Conservation (phyloP, 2,113 vertebrate genomes). For the Hippolais icterina region DNA sequence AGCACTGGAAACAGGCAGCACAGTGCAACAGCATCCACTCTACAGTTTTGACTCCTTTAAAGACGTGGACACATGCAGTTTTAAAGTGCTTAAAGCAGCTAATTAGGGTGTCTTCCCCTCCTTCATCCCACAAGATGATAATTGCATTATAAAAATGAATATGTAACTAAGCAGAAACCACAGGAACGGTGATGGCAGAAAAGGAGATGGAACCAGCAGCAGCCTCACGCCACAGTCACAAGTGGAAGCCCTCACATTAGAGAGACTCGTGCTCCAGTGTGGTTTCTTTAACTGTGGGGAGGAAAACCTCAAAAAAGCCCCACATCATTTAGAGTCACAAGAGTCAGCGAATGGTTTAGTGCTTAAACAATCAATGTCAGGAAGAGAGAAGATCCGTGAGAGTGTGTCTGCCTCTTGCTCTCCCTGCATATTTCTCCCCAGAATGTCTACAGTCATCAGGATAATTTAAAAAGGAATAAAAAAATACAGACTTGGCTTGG, state of each 20-base stretch:
- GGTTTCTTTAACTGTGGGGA: slow-evolving; percentile 69
- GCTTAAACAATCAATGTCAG: slow-evolving; percentile 73
- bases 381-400: slow-evolving; percentile 52
- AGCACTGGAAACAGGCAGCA: neutral
- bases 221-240: slow-evolving; percentile 37
- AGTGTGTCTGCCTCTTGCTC: slow-evolving; percentile 21
- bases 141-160: slow-evolving; percentile 78
- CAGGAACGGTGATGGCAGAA: slow-evolving; percentile 65
- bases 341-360: slow-evolving; percentile 59
- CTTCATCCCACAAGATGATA: slow-evolving; percentile 73
- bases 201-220: slow-evolving; percentile 55
- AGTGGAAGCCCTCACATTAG: slow-evolving; percentile 72
- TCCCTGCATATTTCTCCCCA: slow-evolving; percentile 20
- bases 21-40: neutral
- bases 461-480: slow-evolving; percentile 23
- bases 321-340: slow-evolving; percentile 56
- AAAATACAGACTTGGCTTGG: slow-evolving; percentile 10
- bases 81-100: slow-evolving; percentile 68
- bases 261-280: slow-evolving; percentile 27
- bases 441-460: slow-evolving; percentile 44
- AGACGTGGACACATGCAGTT: slow-evolving; percentile 46
- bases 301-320: slow-evolving; percentile 70
- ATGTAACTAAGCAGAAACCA: slow-evolving; percentile 76
- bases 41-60: slow-evolving; percentile 35
- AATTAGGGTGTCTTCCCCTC: slow-evolving; percentile 73